phyloP scores from a whole-genome alignment of 2,888 invertebrate genomes.

The Rhagophthalmus giganteus region DNA sequence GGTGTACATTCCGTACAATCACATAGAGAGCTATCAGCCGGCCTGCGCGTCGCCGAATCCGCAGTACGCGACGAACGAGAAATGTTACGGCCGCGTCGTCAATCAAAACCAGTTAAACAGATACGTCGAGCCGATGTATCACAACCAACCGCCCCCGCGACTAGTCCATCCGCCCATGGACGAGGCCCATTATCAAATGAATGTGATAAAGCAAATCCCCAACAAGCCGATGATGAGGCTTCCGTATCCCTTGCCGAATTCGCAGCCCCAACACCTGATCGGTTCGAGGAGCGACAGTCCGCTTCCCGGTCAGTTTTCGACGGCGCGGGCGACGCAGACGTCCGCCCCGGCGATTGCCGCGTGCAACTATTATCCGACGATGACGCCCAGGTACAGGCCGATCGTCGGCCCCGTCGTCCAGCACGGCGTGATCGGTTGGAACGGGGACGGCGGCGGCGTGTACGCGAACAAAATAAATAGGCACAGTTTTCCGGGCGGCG shows the following conservation, averaged over 20 bases:
- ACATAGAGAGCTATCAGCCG: conserved; percentile 50
- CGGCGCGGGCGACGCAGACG: conserved; percentile 52
- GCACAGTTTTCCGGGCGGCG: conserved; percentile 48
- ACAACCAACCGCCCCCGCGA: conserved; percentile 41
- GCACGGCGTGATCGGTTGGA: conserved; percentile 42
- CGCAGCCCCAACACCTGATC: conserved; percentile 43
- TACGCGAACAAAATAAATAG: conserved; percentile 48
- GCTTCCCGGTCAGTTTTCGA: conserved; percentile 51
- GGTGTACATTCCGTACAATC: conserved; percentile 69
- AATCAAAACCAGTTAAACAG: conserved; percentile 54
- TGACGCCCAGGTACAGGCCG: conserved; percentile 45
- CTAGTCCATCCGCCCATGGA: conserved; percentile 36
- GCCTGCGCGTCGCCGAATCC: conserved; percentile 39
- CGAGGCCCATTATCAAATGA: conserved; percentile 46
- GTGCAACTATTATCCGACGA: conserved; percentile 45
- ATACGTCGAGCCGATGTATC: conserved; percentile 51
- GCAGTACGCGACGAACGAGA: conserved; percentile 46
- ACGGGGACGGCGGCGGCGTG: conserved; percentile 43
- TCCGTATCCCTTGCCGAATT: conserved; percentile 37
- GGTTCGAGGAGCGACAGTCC: conserved; percentile 53
- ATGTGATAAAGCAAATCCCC: conserved; percentile 35
- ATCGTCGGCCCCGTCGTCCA: conserved; percentile 40
- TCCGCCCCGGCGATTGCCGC: conserved; percentile 42
- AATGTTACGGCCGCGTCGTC: conserved; percentile 45
- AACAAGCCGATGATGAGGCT: conserved; percentile 43